A percentile compares a stretch with the other conserved stretches of the same genome.
Conservation (phyloP, 2,113 vertebrate species). For the Hyperopisus bebe region DNA sequence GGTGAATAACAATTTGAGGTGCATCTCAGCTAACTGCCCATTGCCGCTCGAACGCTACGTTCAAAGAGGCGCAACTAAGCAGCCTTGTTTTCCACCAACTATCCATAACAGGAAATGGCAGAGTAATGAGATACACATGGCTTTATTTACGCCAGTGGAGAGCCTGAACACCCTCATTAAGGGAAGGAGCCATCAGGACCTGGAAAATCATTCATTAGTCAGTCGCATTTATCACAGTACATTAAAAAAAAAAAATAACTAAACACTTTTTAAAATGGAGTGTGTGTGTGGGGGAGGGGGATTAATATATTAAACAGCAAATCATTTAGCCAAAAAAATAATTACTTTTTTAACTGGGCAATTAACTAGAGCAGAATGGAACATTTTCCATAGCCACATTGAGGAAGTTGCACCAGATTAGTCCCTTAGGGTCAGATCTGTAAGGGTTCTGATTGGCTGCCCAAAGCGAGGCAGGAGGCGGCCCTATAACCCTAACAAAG, state of each 20-base stretch:
- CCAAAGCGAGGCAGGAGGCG: neutral
- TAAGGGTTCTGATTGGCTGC: neutral
- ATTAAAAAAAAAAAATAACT: neutral
- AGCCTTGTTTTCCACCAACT: neutral
- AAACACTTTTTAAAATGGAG: neutral
- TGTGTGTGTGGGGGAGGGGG: neutral
- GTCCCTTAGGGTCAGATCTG: neutral
- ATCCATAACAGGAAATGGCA: slow-evolving; percentile 2
- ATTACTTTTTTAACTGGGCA: neutral
- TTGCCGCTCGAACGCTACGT: neutral
- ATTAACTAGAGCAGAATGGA: neutral
- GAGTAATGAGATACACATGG: neutral
- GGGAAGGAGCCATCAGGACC: neutral
- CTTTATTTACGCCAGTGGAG: neutral
- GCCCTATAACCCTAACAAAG: neutral
- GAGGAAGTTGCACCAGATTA: neutral
- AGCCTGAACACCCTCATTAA: neutral
- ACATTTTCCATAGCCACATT: neutral
- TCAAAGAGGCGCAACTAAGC: neutral
- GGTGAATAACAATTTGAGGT: neutral
- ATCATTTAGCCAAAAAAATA: neutral
- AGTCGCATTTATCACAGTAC: neutral
- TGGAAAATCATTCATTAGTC: neutral
- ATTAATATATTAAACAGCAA: neutral
- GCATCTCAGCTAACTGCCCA: neutral